Percentiles rank a stretch among this genome's conserved stretches.
phyloP scores from a whole-genome alignment of 1,140 invertebrate genomes.

The Wasmannia auropunctata region DNA sequence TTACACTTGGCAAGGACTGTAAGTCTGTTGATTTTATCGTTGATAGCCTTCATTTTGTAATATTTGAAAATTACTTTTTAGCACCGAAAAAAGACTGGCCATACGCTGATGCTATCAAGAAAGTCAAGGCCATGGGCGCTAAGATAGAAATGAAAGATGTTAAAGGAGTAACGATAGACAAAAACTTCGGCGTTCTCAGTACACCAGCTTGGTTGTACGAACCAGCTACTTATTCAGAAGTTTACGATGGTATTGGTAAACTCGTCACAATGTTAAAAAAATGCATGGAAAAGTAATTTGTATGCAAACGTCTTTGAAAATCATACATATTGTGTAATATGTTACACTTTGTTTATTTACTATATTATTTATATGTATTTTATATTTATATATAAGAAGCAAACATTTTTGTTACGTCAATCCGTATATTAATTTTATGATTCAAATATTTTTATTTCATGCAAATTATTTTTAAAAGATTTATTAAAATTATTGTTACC shows the following conservation, averaged over 20 bases:
- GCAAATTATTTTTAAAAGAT: background rate
- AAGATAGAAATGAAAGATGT: conserved; percentile 83
- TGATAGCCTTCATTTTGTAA: background rate
- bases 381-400: background rate
- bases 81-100: conserved; percentile 86
- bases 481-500: conserved; percentile 4
- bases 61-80: conserved; percentile 62
- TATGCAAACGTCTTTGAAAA: background rate
- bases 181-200: conserved; percentile 86
- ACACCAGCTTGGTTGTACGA: conserved; percentile 88
- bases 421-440: background rate
- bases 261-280: conserved; percentile 80
- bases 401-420: background rate
- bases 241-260: conserved; percentile 87
- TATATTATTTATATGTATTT: background rate
- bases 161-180: conserved; percentile 85
- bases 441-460: background rate
- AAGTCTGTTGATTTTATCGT: conserved; percentile 45
- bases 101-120: conserved; percentile 86
- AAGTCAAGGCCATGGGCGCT: conserved; percentile 85
- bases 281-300: conserved; percentile 37
- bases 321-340: background rate
- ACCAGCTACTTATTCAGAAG: conserved; percentile 82
- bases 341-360: background rate
- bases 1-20: conserved; percentile 86